A percentile compares a stretch with the other conserved stretches of the same genome.
Evolutionary conservation across 2,113 vertebrate species (phyloP).

Genomic region (Otolemur garnettii): DNA sequence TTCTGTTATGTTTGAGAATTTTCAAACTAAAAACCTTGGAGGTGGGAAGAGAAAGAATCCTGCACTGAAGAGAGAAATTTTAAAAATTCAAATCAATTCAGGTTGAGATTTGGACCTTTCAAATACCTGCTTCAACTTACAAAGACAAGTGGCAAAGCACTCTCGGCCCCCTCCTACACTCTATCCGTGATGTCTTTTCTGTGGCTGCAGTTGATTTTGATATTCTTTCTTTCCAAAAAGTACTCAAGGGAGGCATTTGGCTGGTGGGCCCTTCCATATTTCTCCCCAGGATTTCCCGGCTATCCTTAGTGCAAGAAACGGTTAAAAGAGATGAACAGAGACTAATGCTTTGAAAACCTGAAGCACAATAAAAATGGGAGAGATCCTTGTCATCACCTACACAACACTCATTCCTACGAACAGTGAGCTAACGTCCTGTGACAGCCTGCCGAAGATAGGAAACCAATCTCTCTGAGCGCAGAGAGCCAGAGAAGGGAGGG

Average conservation of each 20-base stretch:
- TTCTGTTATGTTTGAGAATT: background rate
- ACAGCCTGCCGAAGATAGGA: background rate
- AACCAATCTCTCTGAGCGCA: background rate
- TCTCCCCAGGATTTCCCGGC: too few relatives aligned
- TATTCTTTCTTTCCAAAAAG: background rate
- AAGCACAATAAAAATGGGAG: background rate
- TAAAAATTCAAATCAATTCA: background rate
- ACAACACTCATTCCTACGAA: background rate
- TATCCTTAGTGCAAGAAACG: background rate
- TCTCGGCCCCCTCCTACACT: background rate
- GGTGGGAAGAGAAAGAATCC: background rate
- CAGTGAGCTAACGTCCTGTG: background rate
- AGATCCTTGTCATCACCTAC: background rate
- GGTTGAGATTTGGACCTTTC: background rate
- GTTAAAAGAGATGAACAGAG: background rate
- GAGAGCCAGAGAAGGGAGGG: background rate
- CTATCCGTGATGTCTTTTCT: too few relatives aligned
- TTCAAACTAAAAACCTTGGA: background rate
- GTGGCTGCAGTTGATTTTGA: background rate
- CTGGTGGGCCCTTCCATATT: background rate
- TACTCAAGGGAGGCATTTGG: background rate
- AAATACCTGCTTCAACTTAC: background rate
- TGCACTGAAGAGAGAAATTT: background rate
- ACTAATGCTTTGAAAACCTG: background rate
- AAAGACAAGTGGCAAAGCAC: background rate